phyloP scores from a whole-genome alignment of 1,140 invertebrate genomes.

The Muscidifurax raptorellus region DNA sequence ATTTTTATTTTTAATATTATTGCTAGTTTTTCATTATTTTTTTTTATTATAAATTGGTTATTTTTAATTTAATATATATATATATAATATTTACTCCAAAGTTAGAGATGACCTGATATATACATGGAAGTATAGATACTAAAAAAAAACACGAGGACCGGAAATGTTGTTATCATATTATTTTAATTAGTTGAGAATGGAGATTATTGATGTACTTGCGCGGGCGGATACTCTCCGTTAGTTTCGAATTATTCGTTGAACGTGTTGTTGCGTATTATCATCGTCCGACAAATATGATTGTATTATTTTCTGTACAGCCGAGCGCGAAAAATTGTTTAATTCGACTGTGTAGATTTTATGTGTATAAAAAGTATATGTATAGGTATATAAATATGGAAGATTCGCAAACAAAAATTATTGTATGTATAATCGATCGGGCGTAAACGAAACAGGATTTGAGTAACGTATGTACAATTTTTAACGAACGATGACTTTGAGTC shows the following conservation, averaged over 20 bases:
- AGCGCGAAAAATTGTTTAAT: slow-evolving; percentile 15
- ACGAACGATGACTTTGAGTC: neutral
- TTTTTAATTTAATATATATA: slow-evolving; percentile 1
- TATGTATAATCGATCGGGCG: neutral
- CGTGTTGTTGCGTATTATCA: slow-evolving; percentile 36
- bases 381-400: neutral
- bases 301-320: neutral
- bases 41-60: neutral
- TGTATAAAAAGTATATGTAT: neutral
- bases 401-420: neutral
- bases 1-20: slow-evolving; percentile 18
- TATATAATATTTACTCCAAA: slow-evolving; percentile 30
- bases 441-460: slow-evolving; percentile 35
- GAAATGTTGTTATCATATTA: slow-evolving; percentile 35
- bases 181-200: slow-evolving; percentile 43
- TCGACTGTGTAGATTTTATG: slow-evolving; percentile 19
- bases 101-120: slow-evolving; percentile 7
- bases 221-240: neutral
- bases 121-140: slow-evolving; percentile 44
- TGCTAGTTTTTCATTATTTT: neutral
- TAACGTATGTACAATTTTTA: slow-evolving; percentile 2
- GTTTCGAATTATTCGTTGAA: slow-evolving; percentile 23
- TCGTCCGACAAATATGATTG: neutral
- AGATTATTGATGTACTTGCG: slow-evolving; percentile 30
- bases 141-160: slow-evolving; percentile 32